Evolutionary conservation across 1,140 invertebrate species (phyloP), one percentile per base, ranked within the genome.

Genomic region (Drosophila varians): DNA sequence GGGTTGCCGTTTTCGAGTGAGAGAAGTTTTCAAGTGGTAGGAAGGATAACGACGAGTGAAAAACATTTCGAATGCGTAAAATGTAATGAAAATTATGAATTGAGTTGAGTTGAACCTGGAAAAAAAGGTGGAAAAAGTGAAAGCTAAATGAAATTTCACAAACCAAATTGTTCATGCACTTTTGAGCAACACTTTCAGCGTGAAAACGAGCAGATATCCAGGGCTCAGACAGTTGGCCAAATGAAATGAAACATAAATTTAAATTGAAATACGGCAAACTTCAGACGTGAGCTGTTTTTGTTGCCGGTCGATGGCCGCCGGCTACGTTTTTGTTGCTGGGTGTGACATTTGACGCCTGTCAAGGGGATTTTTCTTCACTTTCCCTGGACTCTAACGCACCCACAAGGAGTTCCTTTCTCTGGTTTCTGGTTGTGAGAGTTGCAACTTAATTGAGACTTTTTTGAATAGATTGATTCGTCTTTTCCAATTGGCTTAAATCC

Each of bases 81-180:
- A 76, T 74, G 73, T 87, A 86, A 86, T 87, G 73, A 69, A 65
- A 87, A 77, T 80, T 84, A 84, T 86, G 76, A 31, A 11, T 11
- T 31, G 21, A 21, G 21, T 31, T 31, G 26, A 28, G 26, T 28
- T 28, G 7, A 14, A n/a, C n/a, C n/a, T n/a, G n/a, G n/a, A n/a
- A n/a, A n/a, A n/a, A n/a, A n/a, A n/a, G n/a, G n/a, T n/a, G n/a
- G 54, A 60, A 76, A 52, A 75, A 42, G 82, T 68, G 64, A 75
- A 74, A 75, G 62, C 43, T 19, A 87, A 88, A 88, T 88, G 74
- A 83, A 88, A 88, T 88, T 88, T 88, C 55, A 89, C 62, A 86
- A 89, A 74, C 79, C 53, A 79, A 77, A 89, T 89, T 86, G 73
- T 80, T 89, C 70, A 89, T 89, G 84, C 84, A 72, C 79, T 77